Conservation (phyloP, 2,113 vertebrate species). For the Oxygymnocypris stewartii region DNA sequence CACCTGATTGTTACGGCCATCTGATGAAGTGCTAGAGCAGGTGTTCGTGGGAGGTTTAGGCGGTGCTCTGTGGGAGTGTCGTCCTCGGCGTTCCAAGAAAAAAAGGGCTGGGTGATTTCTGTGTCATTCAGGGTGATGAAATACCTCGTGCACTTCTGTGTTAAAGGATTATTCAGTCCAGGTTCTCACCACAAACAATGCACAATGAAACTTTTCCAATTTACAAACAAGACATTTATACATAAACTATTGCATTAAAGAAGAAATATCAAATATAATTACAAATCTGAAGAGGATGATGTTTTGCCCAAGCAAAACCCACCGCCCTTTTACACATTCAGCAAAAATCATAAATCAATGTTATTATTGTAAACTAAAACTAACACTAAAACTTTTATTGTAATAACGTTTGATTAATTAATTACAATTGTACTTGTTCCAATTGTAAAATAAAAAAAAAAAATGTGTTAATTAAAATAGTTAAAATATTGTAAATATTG, state of each 20-base stretch:
- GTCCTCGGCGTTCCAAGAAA: background rate
- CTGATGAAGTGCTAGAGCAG: conserved; percentile 3
- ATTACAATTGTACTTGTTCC: too few relatives aligned
- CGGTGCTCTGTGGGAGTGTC: background rate
- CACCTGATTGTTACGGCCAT: background rate
- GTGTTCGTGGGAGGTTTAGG: background rate
- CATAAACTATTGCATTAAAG: background rate
- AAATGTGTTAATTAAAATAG: too few relatives aligned
- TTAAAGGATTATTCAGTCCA: background rate
- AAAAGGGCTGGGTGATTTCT: background rate
- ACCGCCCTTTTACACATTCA: too few relatives aligned
- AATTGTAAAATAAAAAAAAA: too few relatives aligned
- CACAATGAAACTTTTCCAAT: background rate
- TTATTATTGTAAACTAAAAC: background rate
- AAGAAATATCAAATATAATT: too few relatives aligned
- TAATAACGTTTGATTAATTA: too few relatives aligned
- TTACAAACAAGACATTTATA: background rate
- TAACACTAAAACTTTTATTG: too few relatives aligned
- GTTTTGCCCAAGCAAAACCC: too few relatives aligned
- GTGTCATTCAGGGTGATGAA: background rate
- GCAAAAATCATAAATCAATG: too few relatives aligned
- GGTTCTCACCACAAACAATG: background rate
- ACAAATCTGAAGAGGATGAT: background rate
- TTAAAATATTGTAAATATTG: too few relatives aligned
- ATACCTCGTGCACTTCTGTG: background rate